Evolutionary conservation across 64 coral and sea anemone species (phyloP), one percentile per base, ranked within the genome.

Genomic region (Actinia equina): DNA sequence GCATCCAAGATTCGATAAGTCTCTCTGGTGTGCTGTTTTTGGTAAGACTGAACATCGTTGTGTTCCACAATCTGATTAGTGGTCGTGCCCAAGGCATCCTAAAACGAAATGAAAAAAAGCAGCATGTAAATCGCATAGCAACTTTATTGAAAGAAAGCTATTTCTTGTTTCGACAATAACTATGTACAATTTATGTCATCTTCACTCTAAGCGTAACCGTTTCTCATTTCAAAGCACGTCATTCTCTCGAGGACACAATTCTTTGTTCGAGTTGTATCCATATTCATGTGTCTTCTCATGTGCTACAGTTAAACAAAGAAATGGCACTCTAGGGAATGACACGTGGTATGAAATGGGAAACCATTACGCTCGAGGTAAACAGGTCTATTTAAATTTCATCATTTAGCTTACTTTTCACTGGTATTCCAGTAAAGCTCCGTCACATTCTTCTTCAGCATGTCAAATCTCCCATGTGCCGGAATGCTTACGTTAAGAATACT

Each of bases 71-170:
- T 53, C 63, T 80, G 80, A 94, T 71, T n/a, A 65, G 77, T 42
- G 77, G 74, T 70, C 93, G 89, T 7, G 51, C 81, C 93, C 93
- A 91, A 19, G 93, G 93, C 89, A 91, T 91, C 43, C 93, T 94
- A 43, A 59, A 10, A 56, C 62, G 17, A 22, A 46, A 69, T 62
- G 51, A 78, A 52, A 22, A 3, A 41, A 11, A 3, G 37, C 12
- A 23, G 62, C 14, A 20, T 65, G 5, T 20, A 64, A 64, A 65
- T 22, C 20, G 4, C 19, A 20, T 20, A 49, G 7, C 46, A 49
- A 6, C 46, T 49, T 49, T 0, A 49, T 49, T 49, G 7, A 49
- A 49, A 4, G 7, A 49, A 49, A 4, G 46, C 4, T 49, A 49
- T 49, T 49, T 49, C 46, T 49, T 2, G 46, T 49, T 6, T 49